Evolutionary conservation across 2,113 vertebrate species (phyloP).

Genomic region (Oryzias celebensis): DNA sequence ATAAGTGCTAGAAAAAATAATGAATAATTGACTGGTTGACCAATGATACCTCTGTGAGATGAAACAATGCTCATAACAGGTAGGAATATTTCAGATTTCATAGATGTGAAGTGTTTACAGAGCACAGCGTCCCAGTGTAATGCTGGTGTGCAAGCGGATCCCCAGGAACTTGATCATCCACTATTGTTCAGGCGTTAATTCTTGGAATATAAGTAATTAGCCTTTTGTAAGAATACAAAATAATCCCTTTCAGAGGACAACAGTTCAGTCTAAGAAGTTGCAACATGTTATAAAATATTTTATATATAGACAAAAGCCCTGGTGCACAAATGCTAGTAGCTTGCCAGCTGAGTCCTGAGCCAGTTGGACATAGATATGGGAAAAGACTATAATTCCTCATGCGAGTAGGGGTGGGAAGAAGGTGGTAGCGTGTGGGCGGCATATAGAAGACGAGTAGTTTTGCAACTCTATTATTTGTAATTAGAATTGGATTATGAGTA

Average conservation of each 20-base stretch:
- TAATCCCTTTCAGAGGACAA: background rate
- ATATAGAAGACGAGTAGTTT: conserved; percentile 10
- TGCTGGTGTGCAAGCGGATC: conserved; percentile 47
- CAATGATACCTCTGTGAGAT: conserved; percentile 51
- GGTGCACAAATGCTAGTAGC: conserved; percentile 28
- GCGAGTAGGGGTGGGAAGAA: conserved; percentile 7
- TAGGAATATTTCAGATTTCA: conserved; percentile 35
- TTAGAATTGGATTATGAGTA: conserved; percentile 31
- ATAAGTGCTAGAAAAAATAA: conserved; percentile 58
- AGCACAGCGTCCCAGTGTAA: conserved; percentile 43
- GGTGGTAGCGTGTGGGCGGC: conserved; percentile 1
- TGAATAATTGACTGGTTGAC: conserved; percentile 61
- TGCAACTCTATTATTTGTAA: conserved; percentile 39
- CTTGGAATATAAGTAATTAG: conserved; percentile 47
- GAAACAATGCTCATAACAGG: conserved; percentile 42
- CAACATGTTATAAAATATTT: conserved; percentile 39
- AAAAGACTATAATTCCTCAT: conserved; percentile 23
- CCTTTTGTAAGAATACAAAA: conserved; percentile 45
- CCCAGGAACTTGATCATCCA: conserved; percentile 25
- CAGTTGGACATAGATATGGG: conserved; percentile 28
- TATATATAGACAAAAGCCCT: conserved; percentile 49
- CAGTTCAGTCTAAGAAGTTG: conserved; percentile 15
- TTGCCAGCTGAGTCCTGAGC: conserved; percentile 42
- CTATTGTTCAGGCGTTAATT: conserved; percentile 31
- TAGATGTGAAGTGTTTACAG: conserved; percentile 52